Base-by-base conservation (phyloP, 2,888 invertebrate species). In the Coleophora flavipennella region DNA sequence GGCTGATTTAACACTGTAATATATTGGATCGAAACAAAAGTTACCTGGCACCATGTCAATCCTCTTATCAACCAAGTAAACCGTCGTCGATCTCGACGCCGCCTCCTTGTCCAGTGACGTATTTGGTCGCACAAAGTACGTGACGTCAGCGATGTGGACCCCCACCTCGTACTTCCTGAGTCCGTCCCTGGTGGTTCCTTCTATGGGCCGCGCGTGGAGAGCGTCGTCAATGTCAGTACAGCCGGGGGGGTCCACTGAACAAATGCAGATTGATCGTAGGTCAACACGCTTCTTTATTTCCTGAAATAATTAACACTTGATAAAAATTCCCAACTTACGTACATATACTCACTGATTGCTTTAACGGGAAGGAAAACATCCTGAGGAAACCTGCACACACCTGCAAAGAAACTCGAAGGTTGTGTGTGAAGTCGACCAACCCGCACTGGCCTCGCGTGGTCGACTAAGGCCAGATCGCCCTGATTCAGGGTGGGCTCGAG, bases 211-310 rank as follows among this genome's bases (percentile, higher is more conserved):
- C 55, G 97, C 97, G 75, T 99, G 99, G 1, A 99, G 77, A 0
- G 99, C 99, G 72, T 99, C 99, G 67, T 99, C 99, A 48, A 99
- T 99, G 69, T 99, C 99, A 0, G 99, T 99, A 70, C 99, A 99
- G 0, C 99, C 99, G 0, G 97, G 96, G 2, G 99, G 99, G 86
- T 99, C 98, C 0, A 99, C 97, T 0, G 97, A 97, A 62, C 97
- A 99, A 33, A 99, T 90, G 57, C 91, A 90, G 3, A 96, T 67
- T 39, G 93, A 87, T 9, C 98, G 90, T 1, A 99, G 83, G 69
- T 99, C 97, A 8, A 89, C 90, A 13, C 99, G 89, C 53, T 89
- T 89, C 13, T 87, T 87, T 43, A 91, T 85, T 66, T 95, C 95
- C 91, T 94, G 55, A 1, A 62, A 62, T 4, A n/a, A n/a, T n/a